Evolutionary conservation across 1,140 invertebrate genomes (phyloP), one percentile per base, ranked within the genome.

Genomic region (Zaprionus lachaisei): DNA sequence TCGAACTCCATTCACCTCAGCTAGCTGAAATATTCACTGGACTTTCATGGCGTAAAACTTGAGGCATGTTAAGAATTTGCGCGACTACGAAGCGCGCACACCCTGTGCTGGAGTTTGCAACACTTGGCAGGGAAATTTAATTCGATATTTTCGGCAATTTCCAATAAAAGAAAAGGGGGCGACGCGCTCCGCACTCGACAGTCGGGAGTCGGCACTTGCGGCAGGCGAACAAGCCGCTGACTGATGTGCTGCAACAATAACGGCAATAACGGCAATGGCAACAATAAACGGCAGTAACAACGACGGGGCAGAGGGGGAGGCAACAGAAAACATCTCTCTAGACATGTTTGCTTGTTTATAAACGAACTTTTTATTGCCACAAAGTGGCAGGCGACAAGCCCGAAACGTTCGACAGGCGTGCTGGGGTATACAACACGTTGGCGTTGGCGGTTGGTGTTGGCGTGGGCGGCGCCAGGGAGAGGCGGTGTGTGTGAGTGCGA

Each of bases 281-380:
- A 64, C 20, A 75, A 69, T 20, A 63, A 66, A 60, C 11, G 57
- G 55, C 55, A 63, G 51, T n/a, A 44, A 60, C 38, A 60, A 22
- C 28, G 54, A 14, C 5, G 7, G n/a, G 0, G n/a, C 6, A 7
- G n/a, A 4, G 41, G 41, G 41, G n/a, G 41, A 17, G 41, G 47
- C 22, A 61, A 71, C 37, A 63, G 28, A 75, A 79, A 71, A 81
- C 60, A 85, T 67, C 72, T 56, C 66, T 54, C 66, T 54, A 58
- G 70, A 28, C 62, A 80, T 80, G 81, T 84, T 81, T 85, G 82
- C 81, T 85, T 78, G 76, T 78, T 85, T 82, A 86, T 86, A 85
- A 86, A 79, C 83, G 79, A 86, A 77, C 79, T 86, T 82, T 83
- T 85, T 86, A 85, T 86, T 86, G 83, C 83, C 77, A 55, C 80